A percentile compares a stretch with the other conserved stretches of the same genome.
Evolutionary conservation across 2,797 vertebrate species (phyloP).

Genomic region (Gymnocypris eckloni): DNA sequence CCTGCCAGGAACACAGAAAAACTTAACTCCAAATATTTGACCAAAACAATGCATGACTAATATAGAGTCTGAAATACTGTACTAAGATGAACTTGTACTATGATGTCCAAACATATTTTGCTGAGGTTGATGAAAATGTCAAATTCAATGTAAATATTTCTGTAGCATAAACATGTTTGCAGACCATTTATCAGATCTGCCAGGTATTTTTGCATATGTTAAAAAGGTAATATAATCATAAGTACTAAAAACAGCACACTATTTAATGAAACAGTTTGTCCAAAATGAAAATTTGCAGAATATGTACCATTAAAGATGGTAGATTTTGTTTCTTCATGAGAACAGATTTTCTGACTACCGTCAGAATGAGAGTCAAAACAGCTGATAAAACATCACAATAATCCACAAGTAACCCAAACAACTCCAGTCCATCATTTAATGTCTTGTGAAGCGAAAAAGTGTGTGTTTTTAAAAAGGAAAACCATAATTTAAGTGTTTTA

Average conservation of each 20-base stretch:
- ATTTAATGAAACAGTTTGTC: background rate
- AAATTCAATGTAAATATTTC: background rate
- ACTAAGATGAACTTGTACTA: background rate
- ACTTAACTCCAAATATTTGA: background rate
- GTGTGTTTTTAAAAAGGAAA: background rate
- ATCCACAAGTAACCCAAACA: background rate
- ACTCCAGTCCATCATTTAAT: too few species aligned
- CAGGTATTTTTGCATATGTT: background rate
- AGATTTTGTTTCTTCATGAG: too few species aligned
- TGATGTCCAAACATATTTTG: background rate
- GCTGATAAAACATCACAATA: background rate
- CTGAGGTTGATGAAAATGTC: background rate
- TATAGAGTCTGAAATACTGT: background rate
- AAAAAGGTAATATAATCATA: background rate
- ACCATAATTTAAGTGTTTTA: background rate
- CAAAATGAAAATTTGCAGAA: background rate
- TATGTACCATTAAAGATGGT: too few species aligned
- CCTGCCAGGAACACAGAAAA: constrained; percentile 69
- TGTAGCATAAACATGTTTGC: background rate
- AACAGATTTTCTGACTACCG: too few species aligned
- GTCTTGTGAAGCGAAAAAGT: background rate
- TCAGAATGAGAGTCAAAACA: background rate
- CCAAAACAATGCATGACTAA: background rate
- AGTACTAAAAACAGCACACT: background rate
- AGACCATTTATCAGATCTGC: background rate